Evolutionary conservation across 2,888 invertebrate species (phyloP).

Genomic region (Acanthosepion pharaonis): DNA sequence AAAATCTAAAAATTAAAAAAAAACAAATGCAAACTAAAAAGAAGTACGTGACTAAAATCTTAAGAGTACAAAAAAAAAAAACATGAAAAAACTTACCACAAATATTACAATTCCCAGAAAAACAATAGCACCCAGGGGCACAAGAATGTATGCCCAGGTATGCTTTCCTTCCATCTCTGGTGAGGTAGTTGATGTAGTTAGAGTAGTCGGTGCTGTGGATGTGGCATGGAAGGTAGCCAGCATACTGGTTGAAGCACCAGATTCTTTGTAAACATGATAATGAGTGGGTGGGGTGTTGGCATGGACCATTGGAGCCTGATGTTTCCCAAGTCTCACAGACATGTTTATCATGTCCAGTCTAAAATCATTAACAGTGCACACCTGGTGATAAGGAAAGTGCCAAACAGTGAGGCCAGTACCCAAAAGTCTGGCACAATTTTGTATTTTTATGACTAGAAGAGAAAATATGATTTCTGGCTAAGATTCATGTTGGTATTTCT

Average conservation of each 20-base stretch:
- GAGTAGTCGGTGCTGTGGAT: slow-evolving; percentile 24
- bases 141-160: slow-evolving; percentile 57
- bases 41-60: not conserved
- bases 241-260: not conserved
- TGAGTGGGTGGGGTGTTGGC: slow-evolving; percentile 36
- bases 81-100: slow-evolving; percentile 55
- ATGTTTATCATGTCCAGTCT: not conserved
- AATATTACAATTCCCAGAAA: slow-evolving; percentile 57
- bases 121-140: slow-evolving; percentile 60
- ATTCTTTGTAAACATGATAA: not conserved
- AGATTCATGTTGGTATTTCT: not conserved
- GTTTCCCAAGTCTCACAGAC: not conserved
- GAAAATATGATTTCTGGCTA: not conserved
- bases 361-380: not conserved
- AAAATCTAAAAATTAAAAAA: too few relatives aligned
- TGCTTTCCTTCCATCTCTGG: slow-evolving; percentile 24
- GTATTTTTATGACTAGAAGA: not conserved
- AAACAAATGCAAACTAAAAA: too few relatives aligned
- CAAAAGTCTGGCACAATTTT: not conserved
- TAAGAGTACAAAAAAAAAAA: not conserved
- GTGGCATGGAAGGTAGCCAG: slow-evolving; percentile 39
- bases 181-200: not conserved
- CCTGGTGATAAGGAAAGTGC: not conserved
- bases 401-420: not conserved
- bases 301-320: not conserved